Conservation (phyloP, 2,113 vertebrate genomes). For the Okapia johnstoni region DNA sequence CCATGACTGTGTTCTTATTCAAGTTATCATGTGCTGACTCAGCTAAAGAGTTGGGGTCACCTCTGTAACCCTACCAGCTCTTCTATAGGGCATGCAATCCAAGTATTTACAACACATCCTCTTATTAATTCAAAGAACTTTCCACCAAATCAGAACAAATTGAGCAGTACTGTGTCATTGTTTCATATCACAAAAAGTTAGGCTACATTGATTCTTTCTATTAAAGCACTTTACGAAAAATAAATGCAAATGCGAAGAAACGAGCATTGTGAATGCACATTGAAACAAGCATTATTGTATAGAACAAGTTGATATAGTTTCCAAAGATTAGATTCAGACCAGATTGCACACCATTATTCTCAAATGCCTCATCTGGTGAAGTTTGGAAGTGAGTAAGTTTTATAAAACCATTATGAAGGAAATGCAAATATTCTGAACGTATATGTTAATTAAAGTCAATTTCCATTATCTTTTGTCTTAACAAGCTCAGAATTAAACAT, state of each 20-base stretch:
- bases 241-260: not conserved
- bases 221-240: not conserved
- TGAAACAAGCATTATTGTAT: not conserved
- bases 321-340: not conserved
- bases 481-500: slow-evolving; percentile 17
- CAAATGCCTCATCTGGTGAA: not conserved
- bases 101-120: not conserved
- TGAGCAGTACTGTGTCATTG: not conserved
- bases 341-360: not conserved
- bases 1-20: rapidly evolving
- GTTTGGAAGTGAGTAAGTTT: not conserved
- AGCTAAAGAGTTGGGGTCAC: not conserved
- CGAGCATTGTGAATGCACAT: not conserved
- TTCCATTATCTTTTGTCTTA: slow-evolving; percentile 7
- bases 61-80: not conserved
- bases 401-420: not conserved
- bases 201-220: not conserved
- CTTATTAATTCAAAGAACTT: not conserved
- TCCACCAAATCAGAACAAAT: not conserved
- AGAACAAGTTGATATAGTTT: not conserved
- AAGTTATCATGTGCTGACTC: not conserved
- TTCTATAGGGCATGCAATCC: rapidly evolving
- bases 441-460: slow-evolving; percentile 5
- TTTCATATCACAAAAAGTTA: not conserved
- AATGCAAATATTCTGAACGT: not conserved